These are phyloP conservation scores for Ochotona princeps DNA, from an alignment of 2,113 vertebrate species.

Conservation along the genomic window DNA sequence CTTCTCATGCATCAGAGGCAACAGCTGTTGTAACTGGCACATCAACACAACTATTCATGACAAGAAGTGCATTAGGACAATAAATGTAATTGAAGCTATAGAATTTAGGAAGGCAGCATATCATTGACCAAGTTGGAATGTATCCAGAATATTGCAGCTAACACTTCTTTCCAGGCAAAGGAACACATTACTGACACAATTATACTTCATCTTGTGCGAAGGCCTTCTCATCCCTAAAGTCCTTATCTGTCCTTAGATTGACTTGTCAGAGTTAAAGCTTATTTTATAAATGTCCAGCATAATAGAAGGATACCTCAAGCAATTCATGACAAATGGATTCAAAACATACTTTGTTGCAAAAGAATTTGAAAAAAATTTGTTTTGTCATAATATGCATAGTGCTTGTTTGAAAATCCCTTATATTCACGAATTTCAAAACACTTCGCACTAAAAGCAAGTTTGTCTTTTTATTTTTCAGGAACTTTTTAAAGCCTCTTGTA, in stretches of 20 bases:
- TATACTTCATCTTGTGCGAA: not conserved
- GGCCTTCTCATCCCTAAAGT: not conserved
- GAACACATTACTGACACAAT: not conserved
- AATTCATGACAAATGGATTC: too few relatives aligned
- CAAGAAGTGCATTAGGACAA: not conserved
- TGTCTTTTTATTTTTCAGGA: too few relatives aligned
- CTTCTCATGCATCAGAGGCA: slow-evolving; percentile 36
- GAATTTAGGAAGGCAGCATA: slow-evolving; percentile 8
- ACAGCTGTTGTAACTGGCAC: slow-evolving; percentile 42
- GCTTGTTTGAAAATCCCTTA: too few relatives aligned
- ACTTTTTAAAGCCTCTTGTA: too few relatives aligned
- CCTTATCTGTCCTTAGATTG: not conserved
- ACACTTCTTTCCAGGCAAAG: not conserved
- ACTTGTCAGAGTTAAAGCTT: not conserved
- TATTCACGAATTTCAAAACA: too few relatives aligned
- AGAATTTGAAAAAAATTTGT: too few relatives aligned
- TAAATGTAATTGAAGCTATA: slow-evolving; percentile 14
- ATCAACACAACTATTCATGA: not conserved
- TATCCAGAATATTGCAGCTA: not conserved
- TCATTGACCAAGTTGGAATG: not conserved
- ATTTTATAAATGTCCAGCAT: not conserved
- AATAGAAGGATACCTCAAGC: not conserved
- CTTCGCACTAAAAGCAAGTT: too few relatives aligned
- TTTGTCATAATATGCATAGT: too few relatives aligned
- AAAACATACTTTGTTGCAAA: too few relatives aligned